Conservation (phyloP, 2,113 vertebrate genomes). For the Oryzias curvinotus region DNA sequence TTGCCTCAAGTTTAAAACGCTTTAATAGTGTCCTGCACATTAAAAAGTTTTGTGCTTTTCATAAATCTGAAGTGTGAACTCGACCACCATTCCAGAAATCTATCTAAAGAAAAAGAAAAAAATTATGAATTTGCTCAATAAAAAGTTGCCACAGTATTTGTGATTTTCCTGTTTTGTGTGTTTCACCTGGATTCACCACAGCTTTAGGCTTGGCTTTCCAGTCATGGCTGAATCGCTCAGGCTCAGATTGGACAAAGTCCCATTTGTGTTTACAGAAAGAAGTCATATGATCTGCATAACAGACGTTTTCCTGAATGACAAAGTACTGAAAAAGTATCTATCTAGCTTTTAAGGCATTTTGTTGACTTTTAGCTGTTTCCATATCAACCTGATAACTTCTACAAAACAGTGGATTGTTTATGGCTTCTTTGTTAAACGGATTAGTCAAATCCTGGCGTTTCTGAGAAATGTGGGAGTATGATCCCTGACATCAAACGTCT, state of each 20-base stretch:
- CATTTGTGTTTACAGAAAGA: constrained; percentile 59
- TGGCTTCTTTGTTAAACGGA: neutral
- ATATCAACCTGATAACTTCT: neutral
- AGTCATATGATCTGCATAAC: constrained; percentile 38
- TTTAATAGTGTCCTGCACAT: constrained; percentile 20
- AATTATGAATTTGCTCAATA: constrained; percentile 74
- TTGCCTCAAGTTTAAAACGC: constrained; percentile 35
- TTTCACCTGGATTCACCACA: constrained; percentile 30
- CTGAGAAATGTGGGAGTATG: constrained; percentile 32
- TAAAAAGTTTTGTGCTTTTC: constrained; percentile 33
- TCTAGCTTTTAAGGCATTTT: neutral
- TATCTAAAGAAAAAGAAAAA: constrained; percentile 28
- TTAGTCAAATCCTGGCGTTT: constrained; percentile 17
- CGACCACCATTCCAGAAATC: constrained; percentile 41
- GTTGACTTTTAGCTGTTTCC: neutral
- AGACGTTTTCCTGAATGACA: constrained; percentile 21
- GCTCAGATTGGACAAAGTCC: constrained; percentile 69
- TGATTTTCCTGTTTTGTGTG: constrained; percentile 34
- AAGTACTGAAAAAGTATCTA: neutral
- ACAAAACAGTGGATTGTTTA: neutral
- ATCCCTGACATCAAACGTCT: constrained; percentile 5
- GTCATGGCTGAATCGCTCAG: constrained; percentile 22
- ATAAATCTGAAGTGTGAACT: constrained; percentile 31
- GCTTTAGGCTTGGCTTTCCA: constrained; percentile 1
- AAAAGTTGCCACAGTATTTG: constrained; percentile 42